phyloP scores from a whole-genome alignment of 2,113 vertebrate species.

The Microcebus murinus region DNA sequence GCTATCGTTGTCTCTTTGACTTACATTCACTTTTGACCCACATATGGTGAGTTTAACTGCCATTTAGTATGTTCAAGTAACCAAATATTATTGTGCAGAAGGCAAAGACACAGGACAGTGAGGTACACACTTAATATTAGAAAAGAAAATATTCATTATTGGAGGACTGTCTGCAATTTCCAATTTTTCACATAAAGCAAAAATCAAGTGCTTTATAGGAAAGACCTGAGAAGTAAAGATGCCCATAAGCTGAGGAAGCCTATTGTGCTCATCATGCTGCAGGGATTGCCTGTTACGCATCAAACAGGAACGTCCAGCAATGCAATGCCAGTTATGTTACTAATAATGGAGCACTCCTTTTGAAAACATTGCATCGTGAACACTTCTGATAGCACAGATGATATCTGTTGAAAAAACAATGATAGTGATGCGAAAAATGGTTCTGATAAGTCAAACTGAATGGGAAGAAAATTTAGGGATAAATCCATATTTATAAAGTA shows the following conservation, averaged over 20 bases:
- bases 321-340: not conserved
- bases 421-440: not conserved
- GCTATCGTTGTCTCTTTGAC: not conserved
- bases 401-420: not conserved
- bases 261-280: not conserved
- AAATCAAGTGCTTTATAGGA: not conserved
- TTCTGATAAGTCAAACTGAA: not conserved
- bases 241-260: not conserved
- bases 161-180: not conserved
- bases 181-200: not conserved
- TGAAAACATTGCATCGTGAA: not conserved
- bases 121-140: not conserved
- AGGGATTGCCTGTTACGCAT: not conserved
- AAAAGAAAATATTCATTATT: not conserved
- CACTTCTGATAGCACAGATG: not conserved
- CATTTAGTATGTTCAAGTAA: not conserved
- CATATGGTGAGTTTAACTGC: not conserved
- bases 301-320: not conserved
- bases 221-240: not conserved
- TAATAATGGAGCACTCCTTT: not conserved
- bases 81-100: not conserved
- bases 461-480: not conserved
- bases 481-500: not conserved
- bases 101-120: not conserved
- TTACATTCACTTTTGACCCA: not conserved